Conservation (phyloP, 2,113 vertebrate genomes). For the Paradisaea rubra region DNA sequence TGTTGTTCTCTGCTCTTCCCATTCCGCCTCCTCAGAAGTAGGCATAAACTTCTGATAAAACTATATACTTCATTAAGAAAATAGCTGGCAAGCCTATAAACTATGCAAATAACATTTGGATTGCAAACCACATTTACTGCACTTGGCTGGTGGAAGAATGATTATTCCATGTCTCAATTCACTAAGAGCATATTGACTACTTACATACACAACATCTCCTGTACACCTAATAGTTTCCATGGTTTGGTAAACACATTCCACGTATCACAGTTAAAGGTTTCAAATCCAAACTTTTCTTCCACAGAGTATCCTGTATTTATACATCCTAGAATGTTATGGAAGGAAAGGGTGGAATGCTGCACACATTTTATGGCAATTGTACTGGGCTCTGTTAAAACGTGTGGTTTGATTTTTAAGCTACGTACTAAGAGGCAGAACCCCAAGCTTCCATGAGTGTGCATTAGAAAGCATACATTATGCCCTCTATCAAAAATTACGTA, state of each 20-base stretch:
- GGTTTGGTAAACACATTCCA: background rate
- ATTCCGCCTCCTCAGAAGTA: background rate
- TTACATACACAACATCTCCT: background rate
- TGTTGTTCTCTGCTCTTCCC: background rate
- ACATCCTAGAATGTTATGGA: background rate
- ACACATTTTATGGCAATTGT: background rate
- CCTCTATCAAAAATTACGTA: background rate
- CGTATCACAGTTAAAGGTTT: background rate
- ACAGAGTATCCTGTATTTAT: background rate
- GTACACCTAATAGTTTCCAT: background rate
- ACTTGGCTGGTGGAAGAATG: constrained; percentile 8
- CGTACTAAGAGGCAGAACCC: background rate
- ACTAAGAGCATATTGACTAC: background rate
- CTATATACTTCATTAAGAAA: background rate
- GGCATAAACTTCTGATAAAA: background rate
- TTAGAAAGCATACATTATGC: constrained; percentile 45
- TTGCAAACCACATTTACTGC: background rate
- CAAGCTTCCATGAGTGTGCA: background rate
- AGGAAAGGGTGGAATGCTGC: background rate
- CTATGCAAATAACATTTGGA: background rate
- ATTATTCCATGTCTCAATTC: constrained; percentile 3
- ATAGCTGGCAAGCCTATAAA: background rate
- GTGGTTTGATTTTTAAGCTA: background rate
- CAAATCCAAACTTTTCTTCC: background rate
- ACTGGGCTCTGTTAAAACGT: background rate